Conservation (phyloP, 2,888 invertebrate genomes). For the Chrysomela aeneicollis region DNA sequence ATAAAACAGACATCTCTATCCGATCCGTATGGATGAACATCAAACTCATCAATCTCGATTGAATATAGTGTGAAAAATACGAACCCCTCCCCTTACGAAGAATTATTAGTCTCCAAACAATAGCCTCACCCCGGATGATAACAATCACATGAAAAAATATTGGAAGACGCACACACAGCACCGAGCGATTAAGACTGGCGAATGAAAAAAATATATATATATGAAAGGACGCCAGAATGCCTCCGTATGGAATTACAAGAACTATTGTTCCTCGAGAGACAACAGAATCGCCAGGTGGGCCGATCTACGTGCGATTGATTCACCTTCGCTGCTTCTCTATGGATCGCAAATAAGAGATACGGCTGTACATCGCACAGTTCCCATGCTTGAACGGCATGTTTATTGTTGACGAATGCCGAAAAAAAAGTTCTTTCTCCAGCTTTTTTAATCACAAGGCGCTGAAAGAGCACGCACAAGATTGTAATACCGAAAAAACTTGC, state of each 20-base stretch:
- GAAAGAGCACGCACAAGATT: too few relatives aligned
- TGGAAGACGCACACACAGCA: background rate
- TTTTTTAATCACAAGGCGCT: background rate
- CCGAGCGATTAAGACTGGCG: background rate
- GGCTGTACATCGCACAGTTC: conserved; percentile 30
- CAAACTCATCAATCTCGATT: background rate
- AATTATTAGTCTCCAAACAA: conserved; percentile 1
- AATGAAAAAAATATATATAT: background rate
- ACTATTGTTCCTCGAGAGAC: conserved; percentile 46
- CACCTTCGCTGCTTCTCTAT: conserved; percentile 31
- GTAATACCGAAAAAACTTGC: too few relatives aligned
- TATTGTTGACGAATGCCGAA: background rate
- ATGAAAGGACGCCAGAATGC: conserved; percentile 3
- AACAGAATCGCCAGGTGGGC: conserved; percentile 37
- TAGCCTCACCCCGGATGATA: background rate
- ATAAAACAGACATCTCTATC: background rate
- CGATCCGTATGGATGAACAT: background rate
- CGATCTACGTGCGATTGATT: conserved; percentile 31
- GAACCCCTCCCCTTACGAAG: background rate
- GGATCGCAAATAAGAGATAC: conserved; percentile 31
- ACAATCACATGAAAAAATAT: background rate
- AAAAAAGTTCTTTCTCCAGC: background rate
- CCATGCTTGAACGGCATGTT: conserved; percentile 19
- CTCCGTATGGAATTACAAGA: conserved; percentile 48
- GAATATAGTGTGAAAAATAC: background rate